Evolutionary conservation across 2,888 invertebrate genomes (phyloP).

Genomic region (Ophion costatus): DNA sequence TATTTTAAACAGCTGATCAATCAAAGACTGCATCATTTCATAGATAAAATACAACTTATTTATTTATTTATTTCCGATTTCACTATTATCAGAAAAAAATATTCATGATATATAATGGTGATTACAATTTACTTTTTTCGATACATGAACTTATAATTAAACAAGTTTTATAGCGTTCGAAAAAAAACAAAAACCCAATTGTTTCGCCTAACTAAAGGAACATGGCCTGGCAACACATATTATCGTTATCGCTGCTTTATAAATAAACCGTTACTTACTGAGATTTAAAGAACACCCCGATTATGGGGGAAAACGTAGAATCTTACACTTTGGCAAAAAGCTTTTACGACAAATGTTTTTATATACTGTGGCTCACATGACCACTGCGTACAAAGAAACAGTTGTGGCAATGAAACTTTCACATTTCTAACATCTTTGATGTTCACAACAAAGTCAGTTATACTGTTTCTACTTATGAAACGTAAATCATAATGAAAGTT

Average conservation of each 20-base stretch:
- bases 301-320: background rate
- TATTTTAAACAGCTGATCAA: background rate
- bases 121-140: background rate
- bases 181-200: background rate
- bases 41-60: background rate
- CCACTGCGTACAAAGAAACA: background rate
- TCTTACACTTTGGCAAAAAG: background rate
- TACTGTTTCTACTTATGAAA: background rate
- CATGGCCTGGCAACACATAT: background rate
- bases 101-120: background rate
- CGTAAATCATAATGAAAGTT: slow-evolving; percentile 7
- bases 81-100: background rate
- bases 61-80: background rate
- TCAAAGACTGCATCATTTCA: background rate
- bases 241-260: background rate
- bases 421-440: background rate
- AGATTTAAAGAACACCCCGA: background rate
- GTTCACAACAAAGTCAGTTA: too few relatives aligned
- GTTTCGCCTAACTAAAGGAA: background rate
- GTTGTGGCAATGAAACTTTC: background rate
- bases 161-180: background rate
- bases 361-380: background rate
- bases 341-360: background rate
- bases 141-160: background rate
- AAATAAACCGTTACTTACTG: background rate